Conservation (phyloP, 2,113 vertebrate species). For the Ptychochromis oligacanthus region DNA sequence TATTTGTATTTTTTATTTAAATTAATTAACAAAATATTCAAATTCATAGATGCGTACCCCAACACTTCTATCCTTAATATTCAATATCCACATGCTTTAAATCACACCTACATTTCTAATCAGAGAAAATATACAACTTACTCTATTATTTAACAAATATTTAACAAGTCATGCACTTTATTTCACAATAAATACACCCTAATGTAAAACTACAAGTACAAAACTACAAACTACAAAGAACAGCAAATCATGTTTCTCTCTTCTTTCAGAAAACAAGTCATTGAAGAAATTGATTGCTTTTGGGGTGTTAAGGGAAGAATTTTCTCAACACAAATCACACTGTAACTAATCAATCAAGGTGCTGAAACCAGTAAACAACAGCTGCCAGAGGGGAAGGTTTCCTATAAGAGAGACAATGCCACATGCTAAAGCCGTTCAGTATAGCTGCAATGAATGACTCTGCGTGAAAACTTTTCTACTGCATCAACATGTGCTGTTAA, state of each 20-base stretch:
- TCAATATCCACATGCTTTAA: neutral
- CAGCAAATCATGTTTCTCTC: slow-evolving; percentile 14
- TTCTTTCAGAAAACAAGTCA: neutral
- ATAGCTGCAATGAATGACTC: slow-evolving; percentile 21
- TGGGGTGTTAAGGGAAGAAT: neutral
- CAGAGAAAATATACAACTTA: neutral
- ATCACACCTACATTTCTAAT: slow-evolving; percentile 16
- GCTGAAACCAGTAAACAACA: slow-evolving; percentile 27
- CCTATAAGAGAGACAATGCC: neutral
- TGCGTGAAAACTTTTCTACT: slow-evolving; percentile 14
- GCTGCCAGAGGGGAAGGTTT: neutral
- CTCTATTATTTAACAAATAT: neutral
- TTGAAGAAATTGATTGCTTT: slow-evolving; percentile 19
- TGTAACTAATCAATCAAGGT: slow-evolving; percentile 33
- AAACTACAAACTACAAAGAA: slow-evolving; percentile 8
- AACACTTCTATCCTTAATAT: neutral
- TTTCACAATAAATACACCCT: slow-evolving; percentile 16
- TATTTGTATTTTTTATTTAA: neutral
- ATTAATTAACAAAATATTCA: neutral
- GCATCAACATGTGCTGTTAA: neutral
- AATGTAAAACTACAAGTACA: slow-evolving; percentile 13
- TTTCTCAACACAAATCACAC: slow-evolving; percentile 12
- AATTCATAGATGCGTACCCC: neutral
- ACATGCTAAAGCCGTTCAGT: slow-evolving; percentile 5
- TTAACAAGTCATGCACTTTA: slow-evolving; percentile 23